These are phyloP conservation scores for Liparis tanakae DNA, from an alignment of 2,797 vertebrate genomes.

Conservation along the genomic window DNA sequence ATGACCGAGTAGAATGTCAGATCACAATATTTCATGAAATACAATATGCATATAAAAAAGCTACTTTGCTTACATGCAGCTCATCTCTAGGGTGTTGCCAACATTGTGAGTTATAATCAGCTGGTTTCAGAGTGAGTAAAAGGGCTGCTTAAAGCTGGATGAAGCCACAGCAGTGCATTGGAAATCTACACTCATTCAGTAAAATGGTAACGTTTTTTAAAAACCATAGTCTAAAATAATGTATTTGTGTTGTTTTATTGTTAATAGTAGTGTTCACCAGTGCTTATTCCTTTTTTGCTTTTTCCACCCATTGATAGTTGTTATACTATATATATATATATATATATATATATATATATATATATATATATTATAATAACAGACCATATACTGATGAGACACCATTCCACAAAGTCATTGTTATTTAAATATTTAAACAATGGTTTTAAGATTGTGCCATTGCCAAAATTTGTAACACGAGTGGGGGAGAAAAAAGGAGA, in stretches of 20 bases:
- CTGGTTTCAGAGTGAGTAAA: background rate
- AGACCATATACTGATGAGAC: slow-evolving; percentile 37
- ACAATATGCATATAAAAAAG: background rate
- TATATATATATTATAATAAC: slow-evolving; percentile 21
- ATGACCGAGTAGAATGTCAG: background rate
- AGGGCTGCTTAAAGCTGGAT: background rate
- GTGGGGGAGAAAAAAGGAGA: slow-evolving; percentile 24
- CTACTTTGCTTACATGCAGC: background rate
- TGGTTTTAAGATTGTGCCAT: slow-evolving; percentile 46
- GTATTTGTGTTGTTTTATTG: background rate
- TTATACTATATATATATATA: background rate
- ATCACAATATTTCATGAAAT: background rate
- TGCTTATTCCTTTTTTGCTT: background rate
- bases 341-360: slow-evolving; percentile 10
- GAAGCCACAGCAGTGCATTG: slow-evolving; percentile 2
- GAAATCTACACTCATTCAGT: background rate
- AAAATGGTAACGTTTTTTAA: background rate
- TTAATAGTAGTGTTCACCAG: background rate
- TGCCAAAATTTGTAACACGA: slow-evolving; percentile 53
- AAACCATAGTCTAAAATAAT: background rate
- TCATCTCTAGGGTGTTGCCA: background rate
- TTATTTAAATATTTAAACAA: slow-evolving; percentile 57
- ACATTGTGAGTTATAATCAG: background rate
- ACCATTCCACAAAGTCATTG: slow-evolving; percentile 39
- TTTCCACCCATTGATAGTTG: background rate